Evolutionary conservation across 2,888 invertebrate genomes (phyloP).

Genomic region (Meteorus cinctellus): DNA sequence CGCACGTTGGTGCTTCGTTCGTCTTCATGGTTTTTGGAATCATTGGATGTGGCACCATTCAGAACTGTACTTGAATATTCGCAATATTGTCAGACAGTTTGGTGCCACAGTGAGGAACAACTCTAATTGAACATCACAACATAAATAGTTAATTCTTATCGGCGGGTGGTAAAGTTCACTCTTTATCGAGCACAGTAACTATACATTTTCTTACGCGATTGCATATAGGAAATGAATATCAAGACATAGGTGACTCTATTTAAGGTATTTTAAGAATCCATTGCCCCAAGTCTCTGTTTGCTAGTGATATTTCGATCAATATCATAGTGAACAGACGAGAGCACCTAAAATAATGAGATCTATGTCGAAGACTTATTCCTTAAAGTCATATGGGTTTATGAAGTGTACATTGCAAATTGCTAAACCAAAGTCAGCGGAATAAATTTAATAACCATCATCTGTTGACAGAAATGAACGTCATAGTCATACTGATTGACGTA

Average conservation of each 20-base stretch:
- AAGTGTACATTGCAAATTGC: neutral
- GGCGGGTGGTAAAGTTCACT: neutral
- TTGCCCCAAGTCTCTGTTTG: no score
- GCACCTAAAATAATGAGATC: neutral
- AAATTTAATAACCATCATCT: neutral
- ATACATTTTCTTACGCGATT: neutral
- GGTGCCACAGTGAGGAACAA: neutral
- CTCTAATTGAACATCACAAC: neutral
- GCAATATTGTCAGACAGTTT: neutral
- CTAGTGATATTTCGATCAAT: neutral
- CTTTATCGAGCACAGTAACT: no score
- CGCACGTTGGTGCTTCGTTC: neutral
- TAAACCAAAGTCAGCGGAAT: neutral
- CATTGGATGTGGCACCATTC: neutral
- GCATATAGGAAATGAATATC: neutral
- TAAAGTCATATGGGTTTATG: neutral
- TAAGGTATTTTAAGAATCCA: neutral
- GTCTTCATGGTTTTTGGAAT: neutral
- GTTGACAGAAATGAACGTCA: neutral
- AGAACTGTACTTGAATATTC: neutral
- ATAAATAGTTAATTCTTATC: neutral
- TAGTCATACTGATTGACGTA: neutral
- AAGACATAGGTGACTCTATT: neutral
- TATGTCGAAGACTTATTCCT: neutral
- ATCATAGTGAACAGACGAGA: neutral